A percentile compares a stretch with the other conserved stretches of the same genome.
These are phyloP conservation scores for Rhombomys opimus DNA, from an alignment of 2,113 vertebrate genomes.

Conservation along the genomic window DNA sequence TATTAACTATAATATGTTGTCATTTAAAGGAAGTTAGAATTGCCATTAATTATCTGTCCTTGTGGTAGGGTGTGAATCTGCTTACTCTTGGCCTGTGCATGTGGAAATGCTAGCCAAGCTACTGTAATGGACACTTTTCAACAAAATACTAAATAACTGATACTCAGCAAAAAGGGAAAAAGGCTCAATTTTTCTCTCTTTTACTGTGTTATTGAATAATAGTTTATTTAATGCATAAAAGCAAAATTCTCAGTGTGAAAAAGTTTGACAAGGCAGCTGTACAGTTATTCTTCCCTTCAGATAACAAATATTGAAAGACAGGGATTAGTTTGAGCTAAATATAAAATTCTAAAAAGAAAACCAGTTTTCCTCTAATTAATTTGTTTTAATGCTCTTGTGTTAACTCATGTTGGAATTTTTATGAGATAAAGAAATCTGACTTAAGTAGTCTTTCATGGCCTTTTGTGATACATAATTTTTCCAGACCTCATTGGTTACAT, in stretches of 20 bases:
- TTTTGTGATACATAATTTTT: not conserved
- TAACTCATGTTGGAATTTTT: not conserved
- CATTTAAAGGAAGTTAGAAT: not conserved
- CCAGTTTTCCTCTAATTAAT: not conserved
- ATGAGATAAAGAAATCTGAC: not conserved
- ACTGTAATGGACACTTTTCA: not conserved
- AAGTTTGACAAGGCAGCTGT: not conserved
- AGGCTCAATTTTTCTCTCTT: not conserved
- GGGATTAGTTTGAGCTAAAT: not conserved
- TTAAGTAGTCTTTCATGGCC: not conserved
- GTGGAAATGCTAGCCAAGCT: not conserved
- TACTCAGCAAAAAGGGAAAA: conserved; percentile 1
- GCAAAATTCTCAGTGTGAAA: conserved; percentile 12
- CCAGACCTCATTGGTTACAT: not conserved
- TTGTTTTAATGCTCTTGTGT: not conserved
- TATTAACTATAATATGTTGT: not conserved
- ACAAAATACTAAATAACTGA: not conserved
- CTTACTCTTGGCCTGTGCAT: no score
- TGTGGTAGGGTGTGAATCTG: not conserved
- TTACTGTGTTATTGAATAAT: not conserved
- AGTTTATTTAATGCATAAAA: not conserved
- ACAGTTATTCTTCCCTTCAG: not conserved
- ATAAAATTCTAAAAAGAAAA: not conserved
- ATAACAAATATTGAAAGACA: not conserved
- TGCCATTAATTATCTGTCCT: not conserved